These are phyloP conservation scores for Trichogramma pretiosum DNA, from an alignment of 1,140 invertebrate genomes.

Conservation along the genomic window DNA sequence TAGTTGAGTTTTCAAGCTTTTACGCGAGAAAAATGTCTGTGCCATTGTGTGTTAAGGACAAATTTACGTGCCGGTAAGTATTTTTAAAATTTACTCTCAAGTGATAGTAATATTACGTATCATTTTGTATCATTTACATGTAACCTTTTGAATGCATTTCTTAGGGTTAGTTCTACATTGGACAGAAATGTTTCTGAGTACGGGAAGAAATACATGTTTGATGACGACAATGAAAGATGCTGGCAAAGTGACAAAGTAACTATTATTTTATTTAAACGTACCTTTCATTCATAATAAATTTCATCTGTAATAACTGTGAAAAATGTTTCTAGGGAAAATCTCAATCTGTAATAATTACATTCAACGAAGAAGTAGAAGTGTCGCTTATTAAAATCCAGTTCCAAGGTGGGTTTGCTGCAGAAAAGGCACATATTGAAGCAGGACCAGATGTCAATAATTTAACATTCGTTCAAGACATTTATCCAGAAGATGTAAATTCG, in stretches of 20 bases:
- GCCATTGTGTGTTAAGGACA: slow-evolving; percentile 20
- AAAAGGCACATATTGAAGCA: slow-evolving; percentile 46
- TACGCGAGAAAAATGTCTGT: no score
- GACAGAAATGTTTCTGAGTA: slow-evolving; percentile 52
- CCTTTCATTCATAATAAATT: slow-evolving; percentile 2
- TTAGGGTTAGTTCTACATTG: slow-evolving; percentile 57
- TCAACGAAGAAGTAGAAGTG: slow-evolving; percentile 34
- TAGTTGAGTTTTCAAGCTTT: no score
- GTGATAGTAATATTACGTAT: not conserved
- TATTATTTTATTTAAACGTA: slow-evolving; percentile 13
- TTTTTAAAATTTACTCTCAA: not conserved
- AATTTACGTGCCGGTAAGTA: slow-evolving; percentile 30
- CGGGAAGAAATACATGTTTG: slow-evolving; percentile 55
- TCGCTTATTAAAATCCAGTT: slow-evolving; percentile 50
- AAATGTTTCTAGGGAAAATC: slow-evolving; percentile 46
- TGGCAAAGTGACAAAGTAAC: slow-evolving; percentile 60
- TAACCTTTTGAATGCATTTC: slow-evolving; percentile 13
- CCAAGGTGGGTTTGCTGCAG: slow-evolving; percentile 59
- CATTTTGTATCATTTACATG: not conserved
- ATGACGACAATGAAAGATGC: slow-evolving; percentile 54
- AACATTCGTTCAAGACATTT: slow-evolving; percentile 41
- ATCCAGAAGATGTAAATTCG: slow-evolving; percentile 53
- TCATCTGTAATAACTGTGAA: slow-evolving; percentile 6
- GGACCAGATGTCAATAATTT: slow-evolving; percentile 26
- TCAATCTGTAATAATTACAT: slow-evolving; percentile 52